A percentile compares a stretch with the other conserved stretches of the same genome.
These are phyloP conservation scores for Cyprinodon diabolis DNA, from an alignment of 2,797 vertebrate genomes.

Conservation along the genomic window DNA sequence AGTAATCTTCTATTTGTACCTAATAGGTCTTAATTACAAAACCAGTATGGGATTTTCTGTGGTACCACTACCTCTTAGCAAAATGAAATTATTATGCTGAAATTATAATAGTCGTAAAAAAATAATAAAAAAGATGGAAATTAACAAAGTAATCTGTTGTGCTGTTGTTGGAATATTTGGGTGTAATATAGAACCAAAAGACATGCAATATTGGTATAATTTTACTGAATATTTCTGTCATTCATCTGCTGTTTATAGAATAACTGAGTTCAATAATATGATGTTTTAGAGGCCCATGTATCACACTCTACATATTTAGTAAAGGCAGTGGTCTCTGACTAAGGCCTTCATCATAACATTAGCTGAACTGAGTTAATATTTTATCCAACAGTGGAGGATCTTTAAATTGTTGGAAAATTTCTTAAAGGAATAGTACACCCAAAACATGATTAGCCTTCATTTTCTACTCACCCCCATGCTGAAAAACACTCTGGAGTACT, in stretches of 20 bases:
- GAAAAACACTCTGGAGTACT: no score
- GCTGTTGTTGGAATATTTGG: not conserved
- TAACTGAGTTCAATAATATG: not conserved
- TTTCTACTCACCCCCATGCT: no score
- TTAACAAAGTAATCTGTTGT: not conserved
- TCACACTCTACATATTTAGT: not conserved
- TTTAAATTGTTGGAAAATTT: no score
- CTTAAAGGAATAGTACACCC: no score
- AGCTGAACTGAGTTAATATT: no score
- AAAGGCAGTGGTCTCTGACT: no score
- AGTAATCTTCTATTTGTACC: no score
- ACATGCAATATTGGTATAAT: not conserved
- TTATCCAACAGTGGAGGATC: no score
- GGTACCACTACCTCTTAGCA: not conserved
- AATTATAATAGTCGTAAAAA: not conserved
- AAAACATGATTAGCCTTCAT: no score
- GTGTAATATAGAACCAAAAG: not conserved
- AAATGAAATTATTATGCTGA: not conserved
- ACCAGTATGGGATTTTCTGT: not conserved
- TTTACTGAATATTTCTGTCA: not conserved
- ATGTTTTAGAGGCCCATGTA: not conserved
- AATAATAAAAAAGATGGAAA: not conserved
- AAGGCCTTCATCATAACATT: no score
- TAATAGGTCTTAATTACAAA: no score
- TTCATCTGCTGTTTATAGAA: not conserved